These are phyloP conservation scores for Lithophane leautieri DNA, from an alignment of 2,888 invertebrate genomes.

Conservation along the genomic window DNA sequence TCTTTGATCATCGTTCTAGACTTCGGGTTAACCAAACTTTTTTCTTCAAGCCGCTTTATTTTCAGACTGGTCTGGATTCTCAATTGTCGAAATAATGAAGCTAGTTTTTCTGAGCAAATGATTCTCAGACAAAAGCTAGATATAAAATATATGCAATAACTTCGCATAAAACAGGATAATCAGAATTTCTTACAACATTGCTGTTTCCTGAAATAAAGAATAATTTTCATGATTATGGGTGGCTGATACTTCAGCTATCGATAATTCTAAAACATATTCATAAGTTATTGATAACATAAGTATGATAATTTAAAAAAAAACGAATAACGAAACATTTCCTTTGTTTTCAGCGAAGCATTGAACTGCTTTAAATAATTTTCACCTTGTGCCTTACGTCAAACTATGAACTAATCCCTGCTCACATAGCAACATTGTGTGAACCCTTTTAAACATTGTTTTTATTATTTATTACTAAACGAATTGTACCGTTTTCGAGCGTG, in stretches of 20 bases:
- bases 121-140: background rate
- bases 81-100: background rate
- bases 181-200: too few relatives aligned
- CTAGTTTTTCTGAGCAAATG: background rate
- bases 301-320: too few relatives aligned
- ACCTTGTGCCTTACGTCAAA: background rate
- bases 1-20: background rate
- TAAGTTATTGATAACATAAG: background rate
- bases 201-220: background rate
- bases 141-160: background rate
- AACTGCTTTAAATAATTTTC: background rate
- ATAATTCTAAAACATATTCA: background rate
- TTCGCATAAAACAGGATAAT: background rate
- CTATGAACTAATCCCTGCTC: conserved; percentile 10
- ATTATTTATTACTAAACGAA: conserved; percentile 25
- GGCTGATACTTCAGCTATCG: background rate
- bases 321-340: background rate
- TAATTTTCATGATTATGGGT: background rate
- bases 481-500: conserved; percentile 29
- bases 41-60: background rate
- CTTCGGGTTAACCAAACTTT: background rate
- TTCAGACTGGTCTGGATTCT: conserved; percentile 2
- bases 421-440: conserved; percentile 20
- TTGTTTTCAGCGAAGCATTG: background rate
- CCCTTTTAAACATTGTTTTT: conserved; percentile 20